phyloP scores from a whole-genome alignment of 2,888 invertebrate species.

The Ichneumoninae sp. region DNA sequence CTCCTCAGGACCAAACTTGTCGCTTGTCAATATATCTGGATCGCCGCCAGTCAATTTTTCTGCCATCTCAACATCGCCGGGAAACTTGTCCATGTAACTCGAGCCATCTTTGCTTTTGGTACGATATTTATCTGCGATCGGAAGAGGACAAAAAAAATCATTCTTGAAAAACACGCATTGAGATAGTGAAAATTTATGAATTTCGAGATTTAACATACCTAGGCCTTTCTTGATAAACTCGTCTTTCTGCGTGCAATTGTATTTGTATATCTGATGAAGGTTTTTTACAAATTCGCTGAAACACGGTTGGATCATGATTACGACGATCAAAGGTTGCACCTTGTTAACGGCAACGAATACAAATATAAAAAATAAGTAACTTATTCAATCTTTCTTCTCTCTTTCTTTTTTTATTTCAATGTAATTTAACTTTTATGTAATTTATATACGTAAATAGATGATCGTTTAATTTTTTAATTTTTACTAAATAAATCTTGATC shows the following conservation, averaged over 20 bases:
- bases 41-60: conserved; percentile 90
- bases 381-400: too few species aligned
- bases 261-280: conserved; percentile 89
- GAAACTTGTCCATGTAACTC: conserved; percentile 91
- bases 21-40: conserved; percentile 88
- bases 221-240: conserved; percentile 93
- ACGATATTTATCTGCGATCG: conserved; percentile 86
- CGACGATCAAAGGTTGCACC: too few species aligned
- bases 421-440: too few species aligned
- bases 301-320: too few species aligned
- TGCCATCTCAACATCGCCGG: conserved; percentile 90
- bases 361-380: too few species aligned
- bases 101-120: conserved; percentile 86
- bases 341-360: too few species aligned
- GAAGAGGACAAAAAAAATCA: not conserved
- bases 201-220: conserved; percentile 86
- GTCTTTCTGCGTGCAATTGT: conserved; percentile 91
- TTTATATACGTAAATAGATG: too few species aligned
- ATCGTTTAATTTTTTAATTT: too few species aligned
- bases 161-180: too few species aligned
- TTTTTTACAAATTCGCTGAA: conserved; percentile 91
- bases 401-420: too few species aligned
- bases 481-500: too few species aligned
- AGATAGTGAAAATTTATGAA: conserved; percentile 3
- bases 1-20: conserved; percentile 86